Base-by-base conservation (phyloP, 37 sponge, comb jelly and placozoan genomes). In the Aphrocallistes beatrix region DNA sequence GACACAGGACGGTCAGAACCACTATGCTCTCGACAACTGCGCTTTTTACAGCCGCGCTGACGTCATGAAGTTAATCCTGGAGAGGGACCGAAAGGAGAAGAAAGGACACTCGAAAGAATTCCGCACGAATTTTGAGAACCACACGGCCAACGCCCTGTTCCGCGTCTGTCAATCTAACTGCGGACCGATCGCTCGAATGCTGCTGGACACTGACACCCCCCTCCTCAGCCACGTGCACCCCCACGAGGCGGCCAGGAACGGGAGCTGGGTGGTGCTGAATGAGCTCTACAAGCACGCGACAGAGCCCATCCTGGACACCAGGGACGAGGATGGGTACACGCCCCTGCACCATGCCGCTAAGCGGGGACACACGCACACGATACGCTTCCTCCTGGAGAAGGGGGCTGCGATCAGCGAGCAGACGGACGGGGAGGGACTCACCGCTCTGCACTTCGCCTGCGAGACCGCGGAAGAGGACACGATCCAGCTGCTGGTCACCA, bases 401-500 rank as follows among this genome's bases (percentile, higher is more conserved):
- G 75, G 75, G 34, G 75, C 75, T 3, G 32, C 6, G 3, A 13
- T 60, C 75, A 30, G 75, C 25, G 75, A 60, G 75, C 8, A 30
- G 25, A 60, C 75, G 21, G 34, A 60, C 1, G 3, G 75, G 75
- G 45, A 42, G 45, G 75, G 75, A 60, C 75, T 60, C 32, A 19
- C 75, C 25, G 17, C 75, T 60, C 75, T 60, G 34, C 75, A 60
- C n/a, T 30, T 60, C 6, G 75, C 75, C 75, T 60, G 75, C 34
- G 32, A 13, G 34, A 60, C 75, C 6, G 75, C 75, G 25, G 75
- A 60, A 13, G 75, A 60, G 75, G 75, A 60, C 75, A 60, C 75
- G 32, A 60, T 60, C 75, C 75, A 60, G 75, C 75, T 60, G 32
- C 75, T 60, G 75, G 75, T 60, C 75, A 19, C 75, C 75, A 32